Evolutionary conservation across 2,113 vertebrate species (phyloP), one percentile per base, ranked within the genome.

Genomic region (Clarias gariepinus): DNA sequence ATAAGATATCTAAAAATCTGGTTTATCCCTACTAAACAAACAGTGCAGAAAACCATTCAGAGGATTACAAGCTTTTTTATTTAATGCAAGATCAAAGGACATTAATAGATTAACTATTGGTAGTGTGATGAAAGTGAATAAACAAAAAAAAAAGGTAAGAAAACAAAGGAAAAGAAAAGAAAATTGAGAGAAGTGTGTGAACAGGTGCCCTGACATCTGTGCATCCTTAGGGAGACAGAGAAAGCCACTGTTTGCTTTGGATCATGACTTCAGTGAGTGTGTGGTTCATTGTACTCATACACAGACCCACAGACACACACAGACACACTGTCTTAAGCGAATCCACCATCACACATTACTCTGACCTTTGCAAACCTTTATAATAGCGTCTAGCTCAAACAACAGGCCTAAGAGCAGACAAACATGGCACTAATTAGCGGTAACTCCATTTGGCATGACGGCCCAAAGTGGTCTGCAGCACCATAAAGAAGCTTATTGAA

Each of bases 171-270:
- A 28, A 13, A 66, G 23, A 28, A 82, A 81, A 55, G 52, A 41
- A 58, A 81, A 81, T 33, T 13, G 71, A 76, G 64, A 84, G 60
- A 85, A 58, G 76, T 57, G 41, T 30, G 58, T 74, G 85, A 80
- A 86, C 55, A 64, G 61, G 81, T 55, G 47, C 33, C 25, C 71
- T 60, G 86, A 79, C 71, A 85, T 71, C 57, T 36, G 66, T 60
- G 30, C 36, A 28, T 61, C 86, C 83, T 89, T 28, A 76, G 89
- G 86, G 88, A 89, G 53, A 64, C 60, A 41, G 77, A 69, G 64
- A 86, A 58, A 82, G 78, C 85, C 83, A 55, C 63, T 89, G 88
- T 89, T 89, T 89, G 79, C 57, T 80, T 89, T 89, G 86, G 83
- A 87, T 85, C 82, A 82, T 47, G 33, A 80, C 73, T 87, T 87